Percentiles rank a stretch among this genome's conserved stretches.
These are phyloP conservation scores for Bucco capensis DNA, from an alignment of 2,113 vertebrate genomes.

Conservation along the genomic window DNA sequence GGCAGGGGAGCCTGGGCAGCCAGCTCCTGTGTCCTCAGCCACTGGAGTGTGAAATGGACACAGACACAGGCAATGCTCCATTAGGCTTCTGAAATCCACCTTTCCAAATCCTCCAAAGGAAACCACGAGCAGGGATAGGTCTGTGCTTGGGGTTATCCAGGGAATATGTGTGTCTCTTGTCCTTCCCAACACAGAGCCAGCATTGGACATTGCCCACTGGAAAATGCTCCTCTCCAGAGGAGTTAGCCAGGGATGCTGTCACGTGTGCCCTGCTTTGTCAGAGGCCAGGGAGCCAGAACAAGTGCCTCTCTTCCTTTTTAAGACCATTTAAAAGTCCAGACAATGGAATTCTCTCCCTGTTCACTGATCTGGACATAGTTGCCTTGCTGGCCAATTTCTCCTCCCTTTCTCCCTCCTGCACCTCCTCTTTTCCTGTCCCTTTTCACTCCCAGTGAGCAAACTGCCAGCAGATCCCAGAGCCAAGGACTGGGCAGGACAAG, in stretches of 20 bases:
- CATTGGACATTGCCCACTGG: not conserved
- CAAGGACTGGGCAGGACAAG: not conserved
- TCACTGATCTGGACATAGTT: not conserved
- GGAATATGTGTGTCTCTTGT: accelerated
- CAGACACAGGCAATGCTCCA: slow-evolving; percentile 34
- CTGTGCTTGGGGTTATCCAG: too few relatives aligned
- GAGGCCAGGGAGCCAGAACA: not conserved
- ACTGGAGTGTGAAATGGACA: slow-evolving; percentile 49
- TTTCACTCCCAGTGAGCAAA: not conserved
- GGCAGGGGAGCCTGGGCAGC: slow-evolving; percentile 7
- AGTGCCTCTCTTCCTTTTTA: not conserved
- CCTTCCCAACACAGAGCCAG: accelerated
- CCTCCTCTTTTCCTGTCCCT: not conserved
- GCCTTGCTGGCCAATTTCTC: accelerated
- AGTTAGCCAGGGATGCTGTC: not conserved
- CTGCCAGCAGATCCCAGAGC: not conserved
- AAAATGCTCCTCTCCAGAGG: not conserved
- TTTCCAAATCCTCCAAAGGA: not conserved
- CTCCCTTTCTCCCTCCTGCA: not conserved
- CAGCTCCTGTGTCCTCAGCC: slow-evolving; percentile 28
- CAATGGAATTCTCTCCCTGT: not conserved
- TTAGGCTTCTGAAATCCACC: slow-evolving; percentile 56
- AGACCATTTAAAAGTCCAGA: not conserved
- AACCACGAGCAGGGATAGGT: not conserved
- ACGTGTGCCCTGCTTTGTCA: not conserved